These are phyloP conservation scores for Brachionus sp. DNA, from an alignment of 1,140 invertebrate species.

Conservation along the genomic window DNA sequence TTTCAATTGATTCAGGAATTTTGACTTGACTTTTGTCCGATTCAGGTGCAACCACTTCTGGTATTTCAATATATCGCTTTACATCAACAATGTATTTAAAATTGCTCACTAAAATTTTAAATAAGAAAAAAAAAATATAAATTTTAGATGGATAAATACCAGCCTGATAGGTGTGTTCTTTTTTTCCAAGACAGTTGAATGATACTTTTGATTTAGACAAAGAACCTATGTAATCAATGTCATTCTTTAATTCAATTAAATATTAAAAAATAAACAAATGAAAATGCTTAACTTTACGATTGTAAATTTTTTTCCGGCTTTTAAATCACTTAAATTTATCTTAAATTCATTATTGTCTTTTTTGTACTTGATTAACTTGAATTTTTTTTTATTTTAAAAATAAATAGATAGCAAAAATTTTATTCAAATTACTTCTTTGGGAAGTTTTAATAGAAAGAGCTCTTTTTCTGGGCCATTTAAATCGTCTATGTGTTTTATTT, in stretches of 20 bases:
- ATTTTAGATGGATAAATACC: background rate
- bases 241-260: background rate
- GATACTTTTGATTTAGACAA: conserved; percentile 15
- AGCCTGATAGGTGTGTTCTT: background rate
- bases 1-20: background rate
- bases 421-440: conserved; percentile 38
- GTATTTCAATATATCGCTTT: conserved; percentile 14
- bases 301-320: conserved; percentile 4
- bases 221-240: conserved; percentile 1
- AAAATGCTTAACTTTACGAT: background rate
- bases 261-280: background rate
- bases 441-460: conserved; percentile 37
- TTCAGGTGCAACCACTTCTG: background rate
- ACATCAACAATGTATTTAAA: conserved; percentile 38
- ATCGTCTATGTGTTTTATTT: background rate
- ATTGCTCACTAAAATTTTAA: background rate
- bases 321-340: conserved; percentile 10
- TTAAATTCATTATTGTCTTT: conserved; percentile 9
- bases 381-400: background rate
- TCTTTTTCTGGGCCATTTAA: background rate
- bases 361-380: conserved; percentile 5
- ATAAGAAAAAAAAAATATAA: background rate
- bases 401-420: background rate
- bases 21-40: background rate
- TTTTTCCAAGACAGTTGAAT: background rate